A percentile compares a stretch with the other conserved stretches of the same genome.
phyloP scores from a whole-genome alignment of 2,888 invertebrate genomes.

The Minunthozetes semirufus region DNA sequence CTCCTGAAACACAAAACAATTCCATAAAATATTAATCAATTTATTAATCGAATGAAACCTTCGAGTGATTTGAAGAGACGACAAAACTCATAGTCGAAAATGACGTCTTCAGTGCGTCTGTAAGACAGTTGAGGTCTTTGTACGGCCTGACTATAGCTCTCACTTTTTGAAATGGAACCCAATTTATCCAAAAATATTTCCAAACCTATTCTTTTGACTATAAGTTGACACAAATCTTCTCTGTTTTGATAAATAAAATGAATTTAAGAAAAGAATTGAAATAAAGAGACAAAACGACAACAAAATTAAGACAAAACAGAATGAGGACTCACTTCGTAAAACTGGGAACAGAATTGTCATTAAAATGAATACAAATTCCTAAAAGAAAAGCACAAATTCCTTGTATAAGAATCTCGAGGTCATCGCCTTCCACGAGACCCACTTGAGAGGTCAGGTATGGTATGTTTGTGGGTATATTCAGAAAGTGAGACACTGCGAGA shows the following conservation, averaged over 20 bases:
- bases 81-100: constrained; percentile 93
- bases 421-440: constrained; percentile 68
- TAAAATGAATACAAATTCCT: constrained; percentile 82
- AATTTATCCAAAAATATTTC: constrained; percentile 81
- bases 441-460: constrained; percentile 58
- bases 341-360: constrained; percentile 68
- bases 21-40: background rate
- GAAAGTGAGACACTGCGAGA: constrained; percentile 71
- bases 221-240: constrained; percentile 69
- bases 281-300: background rate
- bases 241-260: constrained; percentile 42
- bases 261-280: constrained; percentile 16
- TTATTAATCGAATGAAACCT: constrained; percentile 41
- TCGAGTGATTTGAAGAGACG: constrained; percentile 67
- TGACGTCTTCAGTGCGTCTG: constrained; percentile 65
- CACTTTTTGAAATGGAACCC: constrained; percentile 75
- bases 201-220: constrained; percentile 80
- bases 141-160: constrained; percentile 80
- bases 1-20: constrained; percentile 44
- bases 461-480: constrained; percentile 69
- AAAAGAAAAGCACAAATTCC: constrained; percentile 86
- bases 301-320: background rate
- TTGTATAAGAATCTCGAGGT: constrained; percentile 77
- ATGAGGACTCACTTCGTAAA: constrained; percentile 56
- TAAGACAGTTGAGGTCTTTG: constrained; percentile 86